Base-by-base conservation (phyloP, 2,888 invertebrate species). In the Netelia inedita region DNA sequence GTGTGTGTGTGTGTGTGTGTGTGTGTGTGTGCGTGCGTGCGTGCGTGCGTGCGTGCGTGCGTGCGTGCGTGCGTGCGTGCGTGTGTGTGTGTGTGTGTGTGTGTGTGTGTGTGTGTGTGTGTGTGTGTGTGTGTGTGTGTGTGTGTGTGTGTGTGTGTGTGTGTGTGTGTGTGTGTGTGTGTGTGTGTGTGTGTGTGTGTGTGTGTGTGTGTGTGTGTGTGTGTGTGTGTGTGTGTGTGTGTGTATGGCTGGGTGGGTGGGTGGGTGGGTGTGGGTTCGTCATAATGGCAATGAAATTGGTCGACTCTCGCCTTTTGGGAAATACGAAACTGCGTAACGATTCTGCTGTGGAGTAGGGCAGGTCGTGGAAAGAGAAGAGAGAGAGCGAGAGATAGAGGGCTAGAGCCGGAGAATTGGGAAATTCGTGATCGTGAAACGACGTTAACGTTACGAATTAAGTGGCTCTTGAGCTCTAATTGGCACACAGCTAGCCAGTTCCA, bases 401-500 rank as follows among this genome's bases (percentile, higher is more conserved):
- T 59, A 23, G 66, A 19, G 55, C 1, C 8, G n/a, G 76, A 41
- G 69, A 71, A 79, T 65, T 65, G 72, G 65, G 50, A 72, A 28
- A 72, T 79, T 66, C 43, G 65, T 72, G 73, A 79, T 72, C 79
- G 71, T 41, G 43, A 72, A 84, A 79, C 81, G 83, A 74, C 81
- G 73, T 82, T 78, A 53, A 69, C 81, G 71, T 75, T 82, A 74
- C 79, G 84, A 83, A 85, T 83, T 82, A 84, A 88, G 86, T 88
- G 88, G 86, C 86, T 85, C 86, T 79, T 82, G 72, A 82, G 76
- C 72, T 72, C 61, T 79, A 79, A 82, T 85, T 82, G 75, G 78
- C 68, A 57, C 75, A 72, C 53, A 82, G 79, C 23, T 71, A 73
- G 72, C 81, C 85, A 85, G 87, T 89, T 89, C 88, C 90, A 91